A percentile compares a stretch with the other conserved stretches of the same genome.
Evolutionary conservation across 1,140 invertebrate genomes (phyloP).

Genomic region (Tetranychus cinnabarinus): DNA sequence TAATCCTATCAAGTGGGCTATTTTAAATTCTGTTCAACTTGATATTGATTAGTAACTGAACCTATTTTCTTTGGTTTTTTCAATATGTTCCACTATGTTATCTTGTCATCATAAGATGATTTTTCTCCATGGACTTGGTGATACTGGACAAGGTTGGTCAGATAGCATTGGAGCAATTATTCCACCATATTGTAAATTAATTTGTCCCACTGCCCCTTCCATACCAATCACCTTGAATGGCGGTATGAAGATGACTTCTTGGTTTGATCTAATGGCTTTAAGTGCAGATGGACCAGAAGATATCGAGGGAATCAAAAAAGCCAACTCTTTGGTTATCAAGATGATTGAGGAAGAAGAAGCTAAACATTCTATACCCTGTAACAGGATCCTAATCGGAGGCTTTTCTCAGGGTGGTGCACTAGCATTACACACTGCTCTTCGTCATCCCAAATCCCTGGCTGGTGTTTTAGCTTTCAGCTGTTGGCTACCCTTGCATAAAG

Average conservation of each 20-base stretch:
- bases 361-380: slow-evolving; percentile 45
- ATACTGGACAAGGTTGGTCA: slow-evolving; percentile 63
- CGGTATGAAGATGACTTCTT: slow-evolving; percentile 80
- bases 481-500: slow-evolving; percentile 77
- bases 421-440: slow-evolving; percentile 55
- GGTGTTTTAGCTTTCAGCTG: slow-evolving; percentile 65
- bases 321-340: slow-evolving; percentile 45
- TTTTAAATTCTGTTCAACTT: slow-evolving; percentile 11
- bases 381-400: slow-evolving; percentile 30
- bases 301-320: slow-evolving; percentile 55
- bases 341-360: slow-evolving; percentile 54
- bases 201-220: slow-evolving; percentile 73
- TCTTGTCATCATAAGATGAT: slow-evolving; percentile 22
- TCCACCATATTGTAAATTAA: slow-evolving; percentile 61
- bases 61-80: neutral
- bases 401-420: slow-evolving; percentile 27
- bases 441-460: slow-evolving; percentile 50
- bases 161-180: slow-evolving; percentile 50
- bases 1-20: slow-evolving; percentile 58
- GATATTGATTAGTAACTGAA: neutral
- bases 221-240: slow-evolving; percentile 66
- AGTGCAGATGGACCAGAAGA: slow-evolving; percentile 65
- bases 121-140: slow-evolving; percentile 33
- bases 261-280: slow-evolving; percentile 72
- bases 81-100: neutral